These are phyloP conservation scores for Drosophila azteca DNA, from an alignment of 1,140 invertebrate species.

Conservation along the genomic window DNA sequence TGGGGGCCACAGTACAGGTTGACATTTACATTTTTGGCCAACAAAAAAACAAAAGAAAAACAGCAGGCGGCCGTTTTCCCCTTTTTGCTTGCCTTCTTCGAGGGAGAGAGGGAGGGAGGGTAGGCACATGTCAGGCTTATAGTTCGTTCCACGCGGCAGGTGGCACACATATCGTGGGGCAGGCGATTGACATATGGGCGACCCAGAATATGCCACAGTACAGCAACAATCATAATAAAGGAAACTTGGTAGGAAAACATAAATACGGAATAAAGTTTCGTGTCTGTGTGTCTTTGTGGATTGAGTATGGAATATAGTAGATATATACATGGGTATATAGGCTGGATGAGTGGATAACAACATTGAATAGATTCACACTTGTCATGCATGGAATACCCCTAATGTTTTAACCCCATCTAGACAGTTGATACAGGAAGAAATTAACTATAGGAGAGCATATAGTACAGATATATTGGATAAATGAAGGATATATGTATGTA, in stretches of 20 bases:
- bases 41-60: conserved; percentile 30
- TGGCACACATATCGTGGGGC: conserved; percentile 32
- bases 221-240: conserved; percentile 48
- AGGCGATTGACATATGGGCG: conserved; percentile 37
- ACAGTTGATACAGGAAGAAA: no score
- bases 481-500: conserved; percentile 3
- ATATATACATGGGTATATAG: conserved; percentile 25
- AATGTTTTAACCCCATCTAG: no score
- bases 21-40: conserved; percentile 75
- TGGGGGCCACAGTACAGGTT: conserved; percentile 45
- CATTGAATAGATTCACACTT: neutral
- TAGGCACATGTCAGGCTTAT: conserved; percentile 66
- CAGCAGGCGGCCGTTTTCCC: conserved; percentile 6
- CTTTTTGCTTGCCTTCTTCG: conserved; percentile 39
- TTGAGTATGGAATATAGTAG: conserved; percentile 4
- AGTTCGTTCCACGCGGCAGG: conserved; percentile 52
- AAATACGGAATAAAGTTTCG: conserved; percentile 21
- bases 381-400: no score
- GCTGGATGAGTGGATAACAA: conserved; percentile 18
- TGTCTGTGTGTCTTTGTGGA: conserved; percentile 30
- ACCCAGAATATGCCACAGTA: conserved; percentile 36
- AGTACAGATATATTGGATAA: neutral
- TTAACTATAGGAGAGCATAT: conserved; percentile 11
- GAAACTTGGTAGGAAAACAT: conserved; percentile 37
- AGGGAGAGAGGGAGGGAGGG: no score